Conservation (phyloP, 2,113 vertebrate species). For the Cyanistes caeruleus region DNA sequence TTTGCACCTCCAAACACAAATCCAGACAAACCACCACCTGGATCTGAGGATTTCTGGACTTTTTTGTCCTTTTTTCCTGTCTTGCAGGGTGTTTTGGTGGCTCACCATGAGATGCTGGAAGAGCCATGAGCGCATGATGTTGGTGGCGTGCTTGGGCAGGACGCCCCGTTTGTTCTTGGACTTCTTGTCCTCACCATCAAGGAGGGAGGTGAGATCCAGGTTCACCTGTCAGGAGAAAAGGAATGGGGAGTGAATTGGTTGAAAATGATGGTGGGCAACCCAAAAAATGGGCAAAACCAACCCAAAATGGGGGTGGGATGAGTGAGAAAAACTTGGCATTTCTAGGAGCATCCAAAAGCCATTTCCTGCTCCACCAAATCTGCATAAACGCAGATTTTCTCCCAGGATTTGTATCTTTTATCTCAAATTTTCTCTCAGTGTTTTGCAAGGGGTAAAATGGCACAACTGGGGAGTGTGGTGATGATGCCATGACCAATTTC, state of each 20-base stretch:
- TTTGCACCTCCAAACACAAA: not conserved
- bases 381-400: not conserved
- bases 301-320: not conserved
- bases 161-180: constrained; percentile 98
- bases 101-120: constrained; percentile 99
- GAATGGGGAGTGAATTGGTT: not conserved
- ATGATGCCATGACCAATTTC: rapidly evolving
- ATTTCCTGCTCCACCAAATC: rapidly evolving
- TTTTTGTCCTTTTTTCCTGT: rapidly evolving
- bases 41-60: rapidly evolving
- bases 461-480: not conserved
- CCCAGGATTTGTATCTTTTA: not conserved
- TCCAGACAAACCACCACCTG: not conserved
- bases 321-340: not conserved
- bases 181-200: constrained; percentile 97
- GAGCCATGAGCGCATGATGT: constrained; percentile 99
- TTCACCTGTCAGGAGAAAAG: constrained; percentile 85
- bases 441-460: not conserved
- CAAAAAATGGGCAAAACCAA: not conserved
- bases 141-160: constrained; percentile 97
- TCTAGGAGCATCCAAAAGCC: rapidly evolving
- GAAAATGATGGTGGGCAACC: rapidly evolving
- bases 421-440: rapidly evolving
- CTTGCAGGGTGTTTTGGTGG: not conserved
- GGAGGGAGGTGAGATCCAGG: constrained; percentile 93